A percentile compares a stretch with the other conserved stretches of the same genome.
Evolutionary conservation across 1,140 invertebrate species (phyloP).

Genomic region (Drosophila gunungcola): DNA sequence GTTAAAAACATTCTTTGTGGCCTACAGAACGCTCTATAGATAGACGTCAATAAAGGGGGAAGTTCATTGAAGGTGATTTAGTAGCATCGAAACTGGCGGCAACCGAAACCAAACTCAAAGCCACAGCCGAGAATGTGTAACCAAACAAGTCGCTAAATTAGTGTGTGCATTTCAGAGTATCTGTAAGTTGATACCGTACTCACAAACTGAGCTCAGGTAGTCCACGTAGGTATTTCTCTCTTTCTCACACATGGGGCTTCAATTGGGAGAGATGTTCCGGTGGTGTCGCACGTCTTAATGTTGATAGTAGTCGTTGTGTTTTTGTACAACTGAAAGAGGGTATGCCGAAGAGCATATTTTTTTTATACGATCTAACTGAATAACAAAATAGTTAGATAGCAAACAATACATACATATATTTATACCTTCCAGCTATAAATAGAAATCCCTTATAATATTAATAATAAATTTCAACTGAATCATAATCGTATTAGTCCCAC

Average conservation of each 20-base stretch:
- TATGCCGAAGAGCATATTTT: too few relatives aligned
- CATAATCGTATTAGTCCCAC: slow-evolving; percentile 7
- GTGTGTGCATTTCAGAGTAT: slow-evolving; percentile 18
- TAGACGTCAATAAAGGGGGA: slow-evolving; percentile 5
- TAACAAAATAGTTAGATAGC: too few relatives aligned
- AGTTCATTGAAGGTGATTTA: slow-evolving; percentile 69
- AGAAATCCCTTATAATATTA: too few relatives aligned
- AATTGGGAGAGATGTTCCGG: neutral
- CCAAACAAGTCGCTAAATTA: slow-evolving; percentile 40
- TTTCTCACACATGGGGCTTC: slow-evolving; percentile 10
- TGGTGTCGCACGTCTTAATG: slow-evolving; percentile 48
- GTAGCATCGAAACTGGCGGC: slow-evolving; percentile 5
- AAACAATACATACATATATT: too few relatives aligned
- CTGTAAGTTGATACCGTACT: slow-evolving; percentile 37
- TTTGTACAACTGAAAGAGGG: neutral
- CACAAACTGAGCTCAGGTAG: slow-evolving; percentile 63
- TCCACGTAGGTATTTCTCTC: slow-evolving; percentile 25
- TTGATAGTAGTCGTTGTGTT: slow-evolving; percentile 24
- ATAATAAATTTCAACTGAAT: slow-evolving; percentile 1
- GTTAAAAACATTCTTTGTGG: slow-evolving; percentile 39
- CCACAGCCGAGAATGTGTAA: slow-evolving; percentile 46
- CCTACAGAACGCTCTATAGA: slow-evolving; percentile 14
- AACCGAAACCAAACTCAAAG: slow-evolving; percentile 31
- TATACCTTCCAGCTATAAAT: too few relatives aligned
- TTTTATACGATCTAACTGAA: too few relatives aligned